A percentile compares a stretch with the other conserved stretches of the same genome.
Evolutionary conservation across 2,113 vertebrate species (phyloP).

Genomic region (Sceloporus tristichus): DNA sequence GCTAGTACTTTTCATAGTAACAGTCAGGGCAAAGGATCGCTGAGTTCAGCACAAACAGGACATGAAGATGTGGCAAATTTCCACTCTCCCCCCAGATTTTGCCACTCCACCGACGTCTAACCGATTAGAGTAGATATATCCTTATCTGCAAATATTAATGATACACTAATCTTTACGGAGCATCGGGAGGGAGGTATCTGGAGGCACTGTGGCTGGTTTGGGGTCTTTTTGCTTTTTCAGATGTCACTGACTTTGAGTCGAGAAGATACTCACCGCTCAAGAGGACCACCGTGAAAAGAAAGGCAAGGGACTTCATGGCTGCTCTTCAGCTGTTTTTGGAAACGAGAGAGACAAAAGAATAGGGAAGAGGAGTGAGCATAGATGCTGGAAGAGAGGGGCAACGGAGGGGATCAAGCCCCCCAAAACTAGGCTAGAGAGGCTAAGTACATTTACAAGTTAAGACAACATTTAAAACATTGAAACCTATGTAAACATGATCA

Average conservation of each 20-base stretch:
- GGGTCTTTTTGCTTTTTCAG: neutral
- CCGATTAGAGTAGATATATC: no score
- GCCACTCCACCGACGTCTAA: no score
- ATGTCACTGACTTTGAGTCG: neutral
- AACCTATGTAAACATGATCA: no score
- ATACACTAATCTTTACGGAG: neutral
- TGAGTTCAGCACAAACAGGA: neutral
- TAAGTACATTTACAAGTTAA: no score
- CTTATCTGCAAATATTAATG: no score
- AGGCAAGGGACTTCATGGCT: constrained; percentile 37
- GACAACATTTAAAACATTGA: no score
- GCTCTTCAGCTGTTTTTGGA: neutral
- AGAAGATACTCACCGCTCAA: constrained; percentile 41
- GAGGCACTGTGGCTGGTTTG: no score
- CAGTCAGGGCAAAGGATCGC: neutral
- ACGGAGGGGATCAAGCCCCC: neutral
- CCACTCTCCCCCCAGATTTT: no score
- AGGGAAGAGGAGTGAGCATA: neutral
- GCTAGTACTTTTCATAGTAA: neutral
- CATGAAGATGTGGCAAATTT: neutral
- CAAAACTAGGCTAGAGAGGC: neutral
- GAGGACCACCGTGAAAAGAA: constrained; percentile 30
- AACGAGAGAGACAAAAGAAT: neutral
- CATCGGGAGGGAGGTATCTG: no score
- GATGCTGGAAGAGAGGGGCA: no score